phyloP scores from a whole-genome alignment of 2,888 invertebrate species.

The Polymixis lichenea region DNA sequence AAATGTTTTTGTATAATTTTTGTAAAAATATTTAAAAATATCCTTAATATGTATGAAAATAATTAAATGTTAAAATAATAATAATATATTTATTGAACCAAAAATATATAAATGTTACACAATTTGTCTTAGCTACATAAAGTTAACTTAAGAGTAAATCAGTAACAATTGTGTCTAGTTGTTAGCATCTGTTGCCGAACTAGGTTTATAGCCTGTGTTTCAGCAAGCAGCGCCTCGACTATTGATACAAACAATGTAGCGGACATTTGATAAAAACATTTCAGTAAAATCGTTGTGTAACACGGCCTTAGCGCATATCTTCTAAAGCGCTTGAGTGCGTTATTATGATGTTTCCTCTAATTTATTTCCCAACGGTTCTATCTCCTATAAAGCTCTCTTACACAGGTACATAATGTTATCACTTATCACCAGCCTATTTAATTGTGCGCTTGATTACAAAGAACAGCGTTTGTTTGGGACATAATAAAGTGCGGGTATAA shows the following conservation, averaged over 20 bases:
- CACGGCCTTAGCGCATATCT: constrained; percentile 16
- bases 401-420: constrained; percentile 59
- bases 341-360: constrained; percentile 8
- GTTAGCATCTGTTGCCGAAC: no score
- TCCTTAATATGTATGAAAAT: no score
- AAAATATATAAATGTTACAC: no score
- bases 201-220: no score
- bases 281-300: neutral
- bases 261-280: neutral
- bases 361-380: constrained; percentile 7
- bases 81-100: no score
- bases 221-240: no score
- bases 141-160: no score
- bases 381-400: constrained; percentile 15
- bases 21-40: no score
- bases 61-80: no score
- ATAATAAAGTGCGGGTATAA: constrained; percentile 73
- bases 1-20: no score
- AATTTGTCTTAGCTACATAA: no score
- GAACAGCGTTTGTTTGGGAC: constrained; percentile 57
- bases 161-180: no score
- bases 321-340: constrained; percentile 16
- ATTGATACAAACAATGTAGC: neutral
- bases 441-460: constrained; percentile 58
- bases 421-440: constrained; percentile 55